Evolutionary conservation across 1,140 invertebrate species (phyloP), one percentile per base, ranked within the genome.

Genomic region (Aphidius ervi): DNA sequence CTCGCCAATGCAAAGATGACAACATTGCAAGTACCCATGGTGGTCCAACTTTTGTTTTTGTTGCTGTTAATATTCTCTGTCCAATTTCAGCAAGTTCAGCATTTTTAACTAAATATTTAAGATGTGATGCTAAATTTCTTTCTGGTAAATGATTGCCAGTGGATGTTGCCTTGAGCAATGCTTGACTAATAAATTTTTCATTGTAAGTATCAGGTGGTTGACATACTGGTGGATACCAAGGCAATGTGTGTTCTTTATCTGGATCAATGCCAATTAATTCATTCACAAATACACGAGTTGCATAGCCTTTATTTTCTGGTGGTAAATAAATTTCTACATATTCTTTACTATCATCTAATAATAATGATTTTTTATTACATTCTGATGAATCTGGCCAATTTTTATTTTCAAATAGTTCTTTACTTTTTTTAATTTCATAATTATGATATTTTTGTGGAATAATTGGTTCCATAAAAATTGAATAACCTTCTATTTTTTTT

Each of bases 161-260:
- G 6, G 58, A 56, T 41, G 70, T 59, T 48, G 63, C 53, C 63
- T 68, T 67, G 40, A 74, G 54, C 31, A 70, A 63, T 40, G 70
- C 62, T 46, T 71, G 59, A 42, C 76, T 71, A 54, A 81, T 71
- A 64, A 75, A 77, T 63, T 76, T 81, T 67, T 79, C 68, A 74
- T 82, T 59, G 68, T 73, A 67, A 59, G 61, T 68, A 8, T 74
- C 69, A 63, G 78, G 61, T 64, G 82, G 63, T 60, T 83, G 73
- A 71, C 90, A 91, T 6, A 83, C 76, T 8, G 89, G 89, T 31
- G 88, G 87, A 70, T 89, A 86, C 88, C 88, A 90, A 6, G 89
- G 89, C 57, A 91, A 75, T 23, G 86, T 82, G 70, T 90, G 86
- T 67, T 89, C 84, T 20, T 81, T 80, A 16, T 75, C 79, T 42